Evolutionary conservation across 2,113 vertebrate genomes (phyloP).

Genomic region (Patagioenas fasciata): DNA sequence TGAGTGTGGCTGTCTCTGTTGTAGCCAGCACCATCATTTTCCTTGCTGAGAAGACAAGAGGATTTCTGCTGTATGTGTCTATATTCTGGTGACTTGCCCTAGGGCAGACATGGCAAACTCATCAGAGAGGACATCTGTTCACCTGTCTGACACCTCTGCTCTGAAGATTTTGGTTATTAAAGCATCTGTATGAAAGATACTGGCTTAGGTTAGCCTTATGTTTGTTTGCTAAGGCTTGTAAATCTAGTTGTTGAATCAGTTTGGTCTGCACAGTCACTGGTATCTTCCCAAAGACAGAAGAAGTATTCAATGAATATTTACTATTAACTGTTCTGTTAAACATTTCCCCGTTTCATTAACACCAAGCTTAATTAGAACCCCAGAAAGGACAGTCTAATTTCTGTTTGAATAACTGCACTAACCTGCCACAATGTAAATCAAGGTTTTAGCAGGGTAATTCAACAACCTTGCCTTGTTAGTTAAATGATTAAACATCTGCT

Average conservation of each 20-base stretch:
- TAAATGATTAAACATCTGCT: constrained; percentile 31
- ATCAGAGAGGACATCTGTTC: background rate
- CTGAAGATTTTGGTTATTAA: background rate
- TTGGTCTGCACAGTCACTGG: background rate
- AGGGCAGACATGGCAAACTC: background rate
- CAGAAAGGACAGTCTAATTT: background rate
- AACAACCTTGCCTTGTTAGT: background rate
- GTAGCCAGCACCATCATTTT: background rate
- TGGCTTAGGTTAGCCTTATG: background rate
- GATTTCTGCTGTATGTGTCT: background rate
- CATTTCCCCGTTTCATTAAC: background rate
- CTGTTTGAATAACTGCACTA: constrained; percentile 21
- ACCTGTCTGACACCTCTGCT: background rate
- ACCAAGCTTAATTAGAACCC: constrained; percentile 23
- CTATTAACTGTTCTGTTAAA: background rate
- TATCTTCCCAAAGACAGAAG: background rate
- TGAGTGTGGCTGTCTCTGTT: background rate
- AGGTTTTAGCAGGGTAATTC: constrained; percentile 5
- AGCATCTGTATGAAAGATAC: background rate
- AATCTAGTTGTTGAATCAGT: background rate
- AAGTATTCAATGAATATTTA: background rate
- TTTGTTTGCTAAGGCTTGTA: background rate
- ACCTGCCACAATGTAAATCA: constrained; percentile 1
- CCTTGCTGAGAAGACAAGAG: background rate
- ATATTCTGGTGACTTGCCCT: background rate